These are phyloP conservation scores for Conus canariensis DNA, from an alignment of 2,888 invertebrate genomes.

Conservation along the genomic window DNA sequence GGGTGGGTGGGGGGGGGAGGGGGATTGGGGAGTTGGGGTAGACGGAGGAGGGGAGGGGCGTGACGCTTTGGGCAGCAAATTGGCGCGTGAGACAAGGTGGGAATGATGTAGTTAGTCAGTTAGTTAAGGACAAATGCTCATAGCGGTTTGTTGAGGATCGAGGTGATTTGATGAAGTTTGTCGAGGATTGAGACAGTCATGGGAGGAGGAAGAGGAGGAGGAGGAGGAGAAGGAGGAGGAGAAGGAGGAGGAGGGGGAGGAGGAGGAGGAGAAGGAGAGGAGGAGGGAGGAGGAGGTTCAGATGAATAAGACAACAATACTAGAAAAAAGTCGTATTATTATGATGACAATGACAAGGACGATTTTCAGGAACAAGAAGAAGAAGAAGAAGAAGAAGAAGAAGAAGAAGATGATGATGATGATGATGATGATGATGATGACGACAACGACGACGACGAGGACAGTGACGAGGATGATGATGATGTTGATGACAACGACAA, in stretches of 20 bases:
- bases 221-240: background rate
- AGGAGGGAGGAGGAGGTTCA: background rate
- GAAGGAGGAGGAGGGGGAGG: background rate
- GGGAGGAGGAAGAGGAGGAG: too few species aligned
- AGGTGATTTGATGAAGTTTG: background rate
- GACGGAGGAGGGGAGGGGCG: too few species aligned
- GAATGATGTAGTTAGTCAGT: background rate
- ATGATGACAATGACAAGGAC: background rate
- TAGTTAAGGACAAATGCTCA: too few species aligned
- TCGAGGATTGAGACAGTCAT: background rate
- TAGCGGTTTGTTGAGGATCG: background rate
- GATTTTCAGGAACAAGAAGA: background rate
- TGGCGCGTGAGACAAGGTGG: conserved; percentile 16
- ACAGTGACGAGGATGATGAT: too few species aligned
- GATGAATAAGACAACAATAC: background rate
- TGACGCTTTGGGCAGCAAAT: background rate
- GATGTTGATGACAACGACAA: too few species aligned
- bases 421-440: too few species aligned
- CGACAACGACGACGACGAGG: too few species aligned
- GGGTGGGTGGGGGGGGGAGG: too few species aligned
- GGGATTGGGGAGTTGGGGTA: too few species aligned
- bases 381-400: background rate
- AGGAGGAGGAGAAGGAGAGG: too few species aligned
- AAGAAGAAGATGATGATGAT: background rate
- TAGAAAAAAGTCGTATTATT: too few species aligned